Percentiles rank a stretch among this genome's conserved stretches.
These are phyloP conservation scores for Athetis lepigone DNA, from an alignment of 2,888 invertebrate genomes.

Conservation along the genomic window DNA sequence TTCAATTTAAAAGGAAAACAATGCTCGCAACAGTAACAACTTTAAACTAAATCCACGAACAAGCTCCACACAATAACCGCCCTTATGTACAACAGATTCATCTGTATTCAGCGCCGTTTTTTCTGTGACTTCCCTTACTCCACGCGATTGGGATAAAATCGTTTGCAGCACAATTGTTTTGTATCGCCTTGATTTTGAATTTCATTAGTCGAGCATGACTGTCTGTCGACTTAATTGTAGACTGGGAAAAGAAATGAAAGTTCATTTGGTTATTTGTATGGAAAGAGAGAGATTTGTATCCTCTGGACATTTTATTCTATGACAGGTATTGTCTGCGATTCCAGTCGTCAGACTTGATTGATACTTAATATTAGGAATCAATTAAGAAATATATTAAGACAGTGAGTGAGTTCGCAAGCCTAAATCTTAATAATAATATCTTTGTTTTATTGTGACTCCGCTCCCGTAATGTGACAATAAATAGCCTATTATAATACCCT, in stretches of 20 bases:
- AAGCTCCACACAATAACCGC: slow-evolving; percentile 25
- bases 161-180: slow-evolving; percentile 81
- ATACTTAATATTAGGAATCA: too few relatives aligned
- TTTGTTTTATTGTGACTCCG: too few relatives aligned
- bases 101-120: slow-evolving; percentile 84
- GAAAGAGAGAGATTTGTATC: not conserved
- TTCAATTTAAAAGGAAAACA: too few relatives aligned
- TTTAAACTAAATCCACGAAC: not conserved
- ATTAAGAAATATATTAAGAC: too few relatives aligned
- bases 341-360: too few relatives aligned
- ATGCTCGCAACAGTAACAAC: too few relatives aligned
- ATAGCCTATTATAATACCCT: too few relatives aligned
- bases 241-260: slow-evolving; percentile 16
- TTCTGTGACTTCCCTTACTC: slow-evolving; percentile 82
- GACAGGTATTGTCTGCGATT: too few relatives aligned
- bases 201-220: slow-evolving; percentile 77
- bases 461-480: too few relatives aligned
- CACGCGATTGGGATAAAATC: slow-evolving; percentile 81
- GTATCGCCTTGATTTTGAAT: slow-evolving; percentile 85
- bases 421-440: too few relatives aligned
- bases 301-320: too few relatives aligned
- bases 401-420: too few relatives aligned
- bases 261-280: slow-evolving; percentile 16
- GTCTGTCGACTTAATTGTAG: slow-evolving; percentile 49
- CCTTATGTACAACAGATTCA: slow-evolving; percentile 77